Conservation (phyloP, 92 coral and sea anemone species). For the Zoanthus sansibaricus region DNA sequence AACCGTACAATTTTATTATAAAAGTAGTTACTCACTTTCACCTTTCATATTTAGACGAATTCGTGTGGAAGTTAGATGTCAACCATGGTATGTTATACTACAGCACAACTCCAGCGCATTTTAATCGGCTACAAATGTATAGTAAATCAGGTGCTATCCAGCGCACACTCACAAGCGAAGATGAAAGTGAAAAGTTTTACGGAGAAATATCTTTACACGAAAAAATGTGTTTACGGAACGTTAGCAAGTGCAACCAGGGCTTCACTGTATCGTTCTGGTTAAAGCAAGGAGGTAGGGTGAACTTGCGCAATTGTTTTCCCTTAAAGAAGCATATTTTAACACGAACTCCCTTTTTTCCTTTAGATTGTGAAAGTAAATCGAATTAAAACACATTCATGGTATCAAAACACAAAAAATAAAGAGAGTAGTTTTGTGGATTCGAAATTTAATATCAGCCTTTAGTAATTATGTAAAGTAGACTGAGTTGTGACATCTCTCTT, state of each 20-base stretch:
- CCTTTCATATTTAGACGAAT: not conserved
- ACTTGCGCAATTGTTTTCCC: not conserved
- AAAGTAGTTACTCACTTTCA: too few relatives aligned
- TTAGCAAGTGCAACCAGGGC: slow-evolving; percentile 1
- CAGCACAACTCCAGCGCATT: not conserved
- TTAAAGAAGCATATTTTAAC: not conserved
- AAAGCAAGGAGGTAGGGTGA: slow-evolving; percentile 28
- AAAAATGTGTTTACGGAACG: not conserved
- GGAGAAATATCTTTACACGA: not conserved
- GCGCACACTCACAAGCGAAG: not conserved
- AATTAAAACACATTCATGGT: too few relatives aligned
- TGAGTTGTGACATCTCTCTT: too few relatives aligned
- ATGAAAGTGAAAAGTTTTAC: not conserved
- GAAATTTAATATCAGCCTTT: too few relatives aligned
- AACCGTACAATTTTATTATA: too few relatives aligned
- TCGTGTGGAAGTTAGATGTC: slow-evolving; percentile 5
- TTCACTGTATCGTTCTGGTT: slow-evolving; percentile 45
- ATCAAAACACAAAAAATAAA: too few relatives aligned
- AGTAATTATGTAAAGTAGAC: too few relatives aligned
- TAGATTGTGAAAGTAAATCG: not conserved
- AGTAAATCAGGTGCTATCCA: not conserved
- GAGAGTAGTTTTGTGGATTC: too few relatives aligned
- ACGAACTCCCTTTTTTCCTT: not conserved
- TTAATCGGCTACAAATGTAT: not conserved
- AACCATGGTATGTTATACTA: not conserved